Base-by-base conservation (phyloP, 2,113 vertebrate species). In the Seriola rivoliana region DNA sequence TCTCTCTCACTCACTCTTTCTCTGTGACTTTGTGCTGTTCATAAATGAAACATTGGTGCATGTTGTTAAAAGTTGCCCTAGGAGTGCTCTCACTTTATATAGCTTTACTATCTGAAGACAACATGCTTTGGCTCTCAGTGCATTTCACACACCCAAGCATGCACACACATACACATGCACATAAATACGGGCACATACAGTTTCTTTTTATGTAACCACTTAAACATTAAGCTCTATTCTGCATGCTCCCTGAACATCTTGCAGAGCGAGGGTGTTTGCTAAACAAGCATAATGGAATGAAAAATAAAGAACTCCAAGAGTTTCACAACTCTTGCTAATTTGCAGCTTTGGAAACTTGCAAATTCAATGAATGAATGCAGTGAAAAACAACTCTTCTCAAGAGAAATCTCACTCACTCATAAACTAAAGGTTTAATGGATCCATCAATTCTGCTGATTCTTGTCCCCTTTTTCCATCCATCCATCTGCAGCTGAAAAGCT, bases 11-110 rank as follows among this genome's bases (percentile, higher is more conserved):
- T 67, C 36, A 25, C 65, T 70, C 60, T 69, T 21, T 25, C 16
- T 63, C 40, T 9, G 1, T 4, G 40, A 25, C 38, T 48, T 10
- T 46, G 66, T 4, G 3, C 29, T 16, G 36, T 48, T 93, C 86
- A 91, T 93, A 82, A 93, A 93, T 88, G 60, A 91, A 91, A 85
- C 87, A 92, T 92, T 1, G 50, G 8, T 16, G 50, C 21, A 38
- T 3, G 50, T 66, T 82, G 74, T 72, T 88, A 67, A 88, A 78
- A 90, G 58, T 81, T 84, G 40, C 65, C 50, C 19, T 76, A 14
- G 68, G 73, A 89, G 79, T 75, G 68, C 80, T 88, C 19, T 52
- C 60, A 44, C 75, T 92, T 89, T 74, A 73, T 84, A 68, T 52
- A 40, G 75, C 63, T 72, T 70, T 80, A 66, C 62, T 7, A 65